Evolutionary conservation across 1,140 invertebrate genomes (phyloP).

Genomic region (Euura lappo): DNA sequence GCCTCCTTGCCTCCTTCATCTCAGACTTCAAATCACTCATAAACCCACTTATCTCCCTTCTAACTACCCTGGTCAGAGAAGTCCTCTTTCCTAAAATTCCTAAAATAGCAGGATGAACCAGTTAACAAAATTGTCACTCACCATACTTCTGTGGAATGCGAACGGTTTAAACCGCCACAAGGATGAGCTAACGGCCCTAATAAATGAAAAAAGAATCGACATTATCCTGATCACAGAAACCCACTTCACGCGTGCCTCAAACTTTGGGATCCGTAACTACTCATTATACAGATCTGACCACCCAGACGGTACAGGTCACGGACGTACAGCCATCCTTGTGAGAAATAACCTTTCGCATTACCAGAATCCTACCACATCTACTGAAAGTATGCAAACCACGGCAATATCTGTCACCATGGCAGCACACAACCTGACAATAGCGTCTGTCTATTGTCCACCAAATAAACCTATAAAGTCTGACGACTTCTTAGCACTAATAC

Average conservation of each 20-base stretch:
- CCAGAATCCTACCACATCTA: too few relatives aligned
- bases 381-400: too few relatives aligned
- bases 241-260: constrained; percentile 31
- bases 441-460: constrained; percentile 30
- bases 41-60: constrained; percentile 2
- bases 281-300: constrained; percentile 25
- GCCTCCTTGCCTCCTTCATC: too few relatives aligned
- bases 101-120: constrained; percentile 7
- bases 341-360: neutral
- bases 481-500: constrained; percentile 15
- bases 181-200: constrained; percentile 30
- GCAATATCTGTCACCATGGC: too few relatives aligned
- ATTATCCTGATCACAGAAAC: constrained; percentile 40
- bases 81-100: too few relatives aligned
- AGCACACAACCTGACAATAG: too few relatives aligned
- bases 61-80: constrained; percentile 4
- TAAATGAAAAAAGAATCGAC: constrained; percentile 34
- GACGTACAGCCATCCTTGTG: neutral
- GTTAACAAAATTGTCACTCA: too few relatives aligned
- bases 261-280: constrained; percentile 31
- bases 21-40: neutral
- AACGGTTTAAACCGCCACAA: constrained; percentile 31
- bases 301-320: neutral
- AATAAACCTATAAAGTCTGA: constrained; percentile 25
- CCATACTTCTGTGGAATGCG: constrained; percentile 29